phyloP scores from a whole-genome alignment of 2,888 invertebrate genomes.

The Andrena bicolor region DNA sequence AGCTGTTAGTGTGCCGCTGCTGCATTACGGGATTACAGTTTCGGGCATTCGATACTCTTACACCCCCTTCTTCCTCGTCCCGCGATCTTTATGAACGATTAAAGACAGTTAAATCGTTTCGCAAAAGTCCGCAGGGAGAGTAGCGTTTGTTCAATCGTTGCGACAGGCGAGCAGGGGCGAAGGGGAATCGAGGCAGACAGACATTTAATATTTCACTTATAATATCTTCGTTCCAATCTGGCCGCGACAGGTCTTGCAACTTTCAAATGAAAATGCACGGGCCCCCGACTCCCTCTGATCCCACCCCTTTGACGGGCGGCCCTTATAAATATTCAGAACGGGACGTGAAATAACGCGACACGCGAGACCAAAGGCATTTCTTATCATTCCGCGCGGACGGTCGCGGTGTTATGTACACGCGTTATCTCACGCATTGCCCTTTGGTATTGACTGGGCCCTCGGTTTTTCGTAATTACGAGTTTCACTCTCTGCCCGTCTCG shows the following conservation, averaged over 20 bases:
- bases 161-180: slow-evolving; percentile 58
- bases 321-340: slow-evolving; percentile 83
- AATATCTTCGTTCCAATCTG: slow-evolving; percentile 81
- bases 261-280: slow-evolving; percentile 82
- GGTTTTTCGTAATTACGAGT: slow-evolving; percentile 57
- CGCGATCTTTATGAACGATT: not conserved
- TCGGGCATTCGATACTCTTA: not conserved
- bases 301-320: slow-evolving; percentile 77
- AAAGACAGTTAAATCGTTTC: slow-evolving; percentile 56
- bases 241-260: slow-evolving; percentile 78
- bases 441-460: slow-evolving; percentile 51
- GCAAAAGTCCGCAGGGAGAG: slow-evolving; percentile 26
- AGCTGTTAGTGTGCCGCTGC: not conserved
- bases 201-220: slow-evolving; percentile 82
- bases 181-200: slow-evolving; percentile 52
- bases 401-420: slow-evolving; percentile 46
- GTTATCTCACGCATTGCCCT: slow-evolving; percentile 73
- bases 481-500: slow-evolving; percentile 51
- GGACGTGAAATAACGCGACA: slow-evolving; percentile 81
- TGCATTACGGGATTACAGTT: not conserved
- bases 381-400: slow-evolving; percentile 75
- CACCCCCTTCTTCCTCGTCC: no score
- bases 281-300: slow-evolving; percentile 31
- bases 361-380: slow-evolving; percentile 83
- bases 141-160: slow-evolving; percentile 40